Base-by-base conservation (phyloP, 1,140 invertebrate genomes). In the Cyrtorhinus lividipennis region DNA sequence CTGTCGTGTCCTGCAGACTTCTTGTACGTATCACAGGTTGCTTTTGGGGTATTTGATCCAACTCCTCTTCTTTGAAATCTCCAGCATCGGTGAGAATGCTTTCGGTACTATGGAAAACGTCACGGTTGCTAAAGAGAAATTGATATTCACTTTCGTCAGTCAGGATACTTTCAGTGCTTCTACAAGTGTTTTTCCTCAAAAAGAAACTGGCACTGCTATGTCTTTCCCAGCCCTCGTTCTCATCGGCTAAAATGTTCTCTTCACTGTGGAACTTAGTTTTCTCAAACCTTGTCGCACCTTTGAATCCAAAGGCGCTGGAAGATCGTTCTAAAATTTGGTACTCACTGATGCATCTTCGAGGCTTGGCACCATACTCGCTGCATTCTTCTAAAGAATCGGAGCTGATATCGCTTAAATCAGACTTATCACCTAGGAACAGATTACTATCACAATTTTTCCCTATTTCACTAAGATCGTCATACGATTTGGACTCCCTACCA, bases 331-430 rank as follows among this genome's bases (percentile, higher is more conserved):
- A 85, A 38, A 90, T 86, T 70, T 87, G 85, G 69, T 88, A 87
- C 67, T 88, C 85, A 8, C 85, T 86, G 24, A 86, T 77, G 61
- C 83, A 83, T 56, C 85, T 71, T 59, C 83, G 75, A 20, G 76
- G 72, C 65, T 77, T 73, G 68, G 77, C 78, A 56, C 78, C 80
- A 65, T 78, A 78, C 15, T 81, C 72, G 66, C 79, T 80, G 67
- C 83, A 84, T 59, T 84, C 82, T 72, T 87, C 85, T 22, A 87
- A 72, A 0, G 84, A 86, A 74, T 88, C 85, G 13, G 85, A 86
- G 61, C 84, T 86, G 62, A 86, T 86, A 68, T 84, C 85, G 0
- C 79, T 83, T 10, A 67, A 30, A 64, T 67, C 66, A 20, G 66
- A 67, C 25, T 67, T 67, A 53, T 64, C 63, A 30, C 57, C 38